Base-by-base conservation (phyloP, 2,113 vertebrate species). In the Saccopteryx bilineata region DNA sequence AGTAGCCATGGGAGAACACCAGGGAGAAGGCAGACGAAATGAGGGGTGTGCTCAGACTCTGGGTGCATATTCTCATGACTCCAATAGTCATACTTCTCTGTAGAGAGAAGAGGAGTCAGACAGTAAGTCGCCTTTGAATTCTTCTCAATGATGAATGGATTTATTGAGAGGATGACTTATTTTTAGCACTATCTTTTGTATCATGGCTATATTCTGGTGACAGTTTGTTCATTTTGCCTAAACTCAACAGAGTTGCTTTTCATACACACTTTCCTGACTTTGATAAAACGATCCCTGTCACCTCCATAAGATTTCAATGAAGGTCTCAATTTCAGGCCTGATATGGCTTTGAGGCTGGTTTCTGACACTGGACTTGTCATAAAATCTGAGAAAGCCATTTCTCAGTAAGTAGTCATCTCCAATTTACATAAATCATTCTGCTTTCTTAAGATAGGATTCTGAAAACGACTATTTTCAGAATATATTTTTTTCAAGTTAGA, bases 101-200 rank as follows among this genome's bases (percentile, higher is more conserved):
- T 8, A 54, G 52, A 31, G 66, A 63, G 78, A 80, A 63, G 0
- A 65, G 54, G 52, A 18, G 0, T 60, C 31, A 82, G 24, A 71
- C 17, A 46, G 66, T 54, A 12, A 12, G 12, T 63, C 17, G 3
- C 46, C 78, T 78, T 12, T 79, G 19, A 86, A 87, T 81, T 90
- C 12, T 89, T 78, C 79, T 95, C 66, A 90, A 17, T 76, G 56
- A 76, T 82, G 46, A 94, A 52, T 93, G 79, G 15, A 71, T 56
- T 68, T 58, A 71, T 11, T 69, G 83, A 96, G 68, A 5, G 12
- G 23, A 7, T 61, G 72, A 52, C 31, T 91, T 82, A 93, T 79
- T 82, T 94, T 92, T 65, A 87, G 95, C 61, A 28, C 65, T 87
- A 86, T 13, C 48, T 39, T 95, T 85, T 84, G 54, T 61, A 85